These are phyloP conservation scores for Platerodrilus igneus DNA, from an alignment of 2,888 invertebrate genomes.

Conservation along the genomic window DNA sequence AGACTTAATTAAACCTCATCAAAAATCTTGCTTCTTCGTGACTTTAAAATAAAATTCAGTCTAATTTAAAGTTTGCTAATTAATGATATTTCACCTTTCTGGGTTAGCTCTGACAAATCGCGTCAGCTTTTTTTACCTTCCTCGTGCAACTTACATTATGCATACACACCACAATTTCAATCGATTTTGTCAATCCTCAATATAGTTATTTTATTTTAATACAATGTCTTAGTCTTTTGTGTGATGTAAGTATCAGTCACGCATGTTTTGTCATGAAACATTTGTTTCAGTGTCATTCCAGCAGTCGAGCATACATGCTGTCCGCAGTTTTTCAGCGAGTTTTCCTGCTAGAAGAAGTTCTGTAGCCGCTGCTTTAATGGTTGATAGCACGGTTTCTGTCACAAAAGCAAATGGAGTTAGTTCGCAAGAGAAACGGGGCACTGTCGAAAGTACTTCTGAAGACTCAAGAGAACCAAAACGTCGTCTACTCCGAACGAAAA, in stretches of 20 bases:
- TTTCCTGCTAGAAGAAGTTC: slow-evolving; percentile 44
- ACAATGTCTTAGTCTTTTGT: no score
- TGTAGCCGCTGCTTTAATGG: slow-evolving; percentile 37
- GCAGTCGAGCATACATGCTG: slow-evolving; percentile 47
- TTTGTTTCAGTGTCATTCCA: slow-evolving; percentile 47
- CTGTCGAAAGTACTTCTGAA: slow-evolving; percentile 33
- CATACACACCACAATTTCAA: no score
- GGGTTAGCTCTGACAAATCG: slow-evolving; percentile 5
- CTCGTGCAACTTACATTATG: no score
- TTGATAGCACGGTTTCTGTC: slow-evolving; percentile 21
- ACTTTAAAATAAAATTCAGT: slow-evolving; percentile 1
- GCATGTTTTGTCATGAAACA: no score
- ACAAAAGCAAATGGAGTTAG: slow-evolving; percentile 6
- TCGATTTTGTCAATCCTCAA: no score
- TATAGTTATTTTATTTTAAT: no score
- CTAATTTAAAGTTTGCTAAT: slow-evolving; percentile 18
- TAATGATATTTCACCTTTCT: slow-evolving; percentile 14
- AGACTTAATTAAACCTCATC: no score
- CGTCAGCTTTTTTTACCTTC: no score
- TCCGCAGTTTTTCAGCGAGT: slow-evolving; percentile 48
- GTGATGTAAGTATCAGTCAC: no score
- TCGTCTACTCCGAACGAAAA: slow-evolving; percentile 35
- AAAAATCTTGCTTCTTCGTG: slow-evolving; percentile 12
- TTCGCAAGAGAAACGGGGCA: slow-evolving; percentile 38
- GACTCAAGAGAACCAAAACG: slow-evolving; percentile 41